These are phyloP conservation scores for Abrostola triplasia DNA, from an alignment of 2,888 invertebrate genomes.

Conservation along the genomic window DNA sequence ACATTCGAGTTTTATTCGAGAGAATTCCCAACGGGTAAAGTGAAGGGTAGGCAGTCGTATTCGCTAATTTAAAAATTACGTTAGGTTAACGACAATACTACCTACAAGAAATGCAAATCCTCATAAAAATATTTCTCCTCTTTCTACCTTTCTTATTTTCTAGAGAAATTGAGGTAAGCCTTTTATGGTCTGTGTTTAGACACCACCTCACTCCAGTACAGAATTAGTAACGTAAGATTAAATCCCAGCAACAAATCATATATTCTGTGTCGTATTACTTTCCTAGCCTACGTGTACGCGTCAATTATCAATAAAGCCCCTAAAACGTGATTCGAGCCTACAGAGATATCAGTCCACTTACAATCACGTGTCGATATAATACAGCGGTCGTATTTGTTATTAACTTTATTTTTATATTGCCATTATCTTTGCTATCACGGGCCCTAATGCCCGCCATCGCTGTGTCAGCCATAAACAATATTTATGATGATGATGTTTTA, in stretches of 20 bases:
- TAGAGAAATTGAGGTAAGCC: too few species aligned
- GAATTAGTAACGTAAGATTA: too few species aligned
- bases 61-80: too few species aligned
- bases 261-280: not conserved
- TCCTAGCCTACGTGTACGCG: not conserved
- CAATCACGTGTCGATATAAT: slow-evolving; percentile 9
- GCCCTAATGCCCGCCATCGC: not conserved
- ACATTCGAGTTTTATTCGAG: too few species aligned
- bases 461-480: slow-evolving; percentile 4
- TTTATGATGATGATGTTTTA: slow-evolving; percentile 2
- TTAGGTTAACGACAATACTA: not conserved
- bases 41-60: too few species aligned
- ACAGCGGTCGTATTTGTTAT: slow-evolving; percentile 1
- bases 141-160: not conserved
- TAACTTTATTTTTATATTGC: slow-evolving; percentile 8
- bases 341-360: slow-evolving; percentile 10
- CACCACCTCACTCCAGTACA: too few species aligned
- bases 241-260: too few species aligned
- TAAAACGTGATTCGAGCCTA: slow-evolving; percentile 8
- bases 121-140: not conserved
- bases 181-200: too few species aligned
- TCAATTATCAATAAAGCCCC: slow-evolving; percentile 6
- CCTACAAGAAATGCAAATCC: not conserved
- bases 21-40: too few species aligned
- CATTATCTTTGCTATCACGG: slow-evolving; percentile 5